Conservation (phyloP, 2,888 invertebrate genomes). For the Xanthorhoe spadicearia region DNA sequence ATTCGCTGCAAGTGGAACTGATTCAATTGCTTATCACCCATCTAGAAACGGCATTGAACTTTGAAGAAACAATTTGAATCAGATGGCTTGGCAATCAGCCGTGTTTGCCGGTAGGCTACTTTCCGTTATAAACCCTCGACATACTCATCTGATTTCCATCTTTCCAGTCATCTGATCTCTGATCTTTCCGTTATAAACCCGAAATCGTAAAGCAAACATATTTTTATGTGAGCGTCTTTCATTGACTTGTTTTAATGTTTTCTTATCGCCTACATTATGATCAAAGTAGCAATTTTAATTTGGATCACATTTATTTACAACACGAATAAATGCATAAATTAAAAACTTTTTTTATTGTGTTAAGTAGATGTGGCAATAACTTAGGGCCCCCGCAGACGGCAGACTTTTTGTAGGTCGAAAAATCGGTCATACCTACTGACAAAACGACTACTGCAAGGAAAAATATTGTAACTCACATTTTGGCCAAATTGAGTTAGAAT, state of each 20-base stretch:
- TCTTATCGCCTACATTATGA: constrained; percentile 11
- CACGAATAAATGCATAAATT: background rate
- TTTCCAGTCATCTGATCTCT: background rate
- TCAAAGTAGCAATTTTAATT: background rate
- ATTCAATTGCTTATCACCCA: constrained; percentile 81
- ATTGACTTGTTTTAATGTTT: constrained; percentile 14
- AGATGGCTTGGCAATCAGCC: constrained; percentile 50
- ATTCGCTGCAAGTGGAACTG: constrained; percentile 83
- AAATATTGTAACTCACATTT: no score
- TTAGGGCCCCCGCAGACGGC: no score
- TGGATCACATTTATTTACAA: background rate
- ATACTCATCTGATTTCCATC: background rate
- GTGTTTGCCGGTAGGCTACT: constrained; percentile 45
- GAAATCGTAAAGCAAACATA: constrained; percentile 9
- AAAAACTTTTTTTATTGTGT: background rate
- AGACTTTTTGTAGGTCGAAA: no score
- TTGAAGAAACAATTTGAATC: constrained; percentile 70
- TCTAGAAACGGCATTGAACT: constrained; percentile 78
- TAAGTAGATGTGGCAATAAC: background rate
- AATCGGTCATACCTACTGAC: no score
- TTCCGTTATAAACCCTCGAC: background rate
- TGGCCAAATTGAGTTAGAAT: no score
- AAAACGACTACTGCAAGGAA: no score
- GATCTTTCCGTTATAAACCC: background rate
- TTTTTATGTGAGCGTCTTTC: constrained; percentile 17